Evolutionary conservation across 2,888 invertebrate species (phyloP).

Genomic region (Drosophila nr. perissopoda): DNA sequence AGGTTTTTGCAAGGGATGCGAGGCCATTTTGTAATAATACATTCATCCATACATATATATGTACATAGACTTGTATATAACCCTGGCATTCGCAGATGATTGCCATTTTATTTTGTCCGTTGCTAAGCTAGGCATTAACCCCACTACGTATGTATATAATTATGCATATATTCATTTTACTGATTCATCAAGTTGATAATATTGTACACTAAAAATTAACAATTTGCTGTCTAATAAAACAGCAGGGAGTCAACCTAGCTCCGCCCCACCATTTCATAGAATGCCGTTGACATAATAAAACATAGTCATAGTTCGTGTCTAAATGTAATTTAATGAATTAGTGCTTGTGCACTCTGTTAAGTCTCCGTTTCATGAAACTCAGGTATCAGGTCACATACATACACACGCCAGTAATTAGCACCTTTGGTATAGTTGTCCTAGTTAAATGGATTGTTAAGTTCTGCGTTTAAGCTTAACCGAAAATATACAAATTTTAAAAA

Average conservation of each 20-base stretch:
- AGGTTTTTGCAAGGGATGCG: constrained; percentile 26
- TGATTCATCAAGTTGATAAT: neutral
- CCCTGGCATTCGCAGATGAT: neutral
- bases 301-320: constrained; percentile 1
- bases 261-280: neutral
- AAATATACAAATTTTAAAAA: neutral
- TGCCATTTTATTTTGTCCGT: constrained; percentile 13
- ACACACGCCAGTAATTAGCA: neutral
- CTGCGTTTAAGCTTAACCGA: neutral
- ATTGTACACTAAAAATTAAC: neutral
- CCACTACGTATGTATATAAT: neutral
- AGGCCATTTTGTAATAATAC: constrained; percentile 25
- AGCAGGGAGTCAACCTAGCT: neutral
- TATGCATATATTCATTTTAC: neutral
- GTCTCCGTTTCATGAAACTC: neutral
- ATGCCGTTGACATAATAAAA: constrained; percentile 7
- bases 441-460: neutral
- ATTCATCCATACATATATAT: neutral
- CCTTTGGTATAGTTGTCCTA: neutral
- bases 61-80: neutral
- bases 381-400: neutral
- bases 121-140: neutral
- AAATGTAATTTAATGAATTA: constrained; percentile 7
- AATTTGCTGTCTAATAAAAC: neutral
- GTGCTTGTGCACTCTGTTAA: neutral